Percentiles rank a stretch among this genome's conserved stretches.
Evolutionary conservation across 53 echinoderm and acorn worm genomes (phyloP).

Genomic region (Mesocentrotus franciscanus): DNA sequence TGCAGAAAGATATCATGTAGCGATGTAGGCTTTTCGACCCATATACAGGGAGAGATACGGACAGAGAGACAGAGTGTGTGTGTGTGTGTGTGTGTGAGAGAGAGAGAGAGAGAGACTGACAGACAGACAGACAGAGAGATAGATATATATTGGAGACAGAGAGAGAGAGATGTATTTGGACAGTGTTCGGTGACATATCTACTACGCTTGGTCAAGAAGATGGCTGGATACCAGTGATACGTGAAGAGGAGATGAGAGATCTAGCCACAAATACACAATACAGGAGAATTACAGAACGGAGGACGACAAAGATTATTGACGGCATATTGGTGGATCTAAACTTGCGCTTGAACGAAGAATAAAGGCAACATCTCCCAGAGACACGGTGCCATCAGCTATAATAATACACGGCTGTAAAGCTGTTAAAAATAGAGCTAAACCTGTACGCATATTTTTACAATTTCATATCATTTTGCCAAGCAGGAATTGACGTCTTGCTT

Average conservation of each 20-base stretch:
- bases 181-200: background rate
- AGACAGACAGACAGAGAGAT: too few relatives aligned
- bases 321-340: background rate
- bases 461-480: too few relatives aligned
- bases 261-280: background rate
- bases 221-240: background rate
- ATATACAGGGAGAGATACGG: background rate
- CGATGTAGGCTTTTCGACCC: background rate
- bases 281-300: background rate
- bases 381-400: too few relatives aligned
- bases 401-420: too few relatives aligned
- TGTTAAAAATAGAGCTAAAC: too few relatives aligned
- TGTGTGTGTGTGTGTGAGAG: too few relatives aligned
- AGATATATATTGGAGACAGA: too few relatives aligned
- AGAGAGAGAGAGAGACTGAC: too few relatives aligned
- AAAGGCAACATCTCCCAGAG: too few relatives aligned
- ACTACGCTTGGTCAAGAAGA: constrained; percentile 12
- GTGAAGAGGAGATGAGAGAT: constrained; percentile 3
- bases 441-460: too few relatives aligned
- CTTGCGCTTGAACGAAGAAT: background rate
- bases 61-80: too few relatives aligned
- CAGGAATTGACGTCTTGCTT: too few relatives aligned
- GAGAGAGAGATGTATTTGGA: background rate
- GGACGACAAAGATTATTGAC: background rate
- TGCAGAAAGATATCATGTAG: background rate